These are phyloP conservation scores for Meganola albula DNA, from an alignment of 2,888 invertebrate genomes.

Conservation along the genomic window DNA sequence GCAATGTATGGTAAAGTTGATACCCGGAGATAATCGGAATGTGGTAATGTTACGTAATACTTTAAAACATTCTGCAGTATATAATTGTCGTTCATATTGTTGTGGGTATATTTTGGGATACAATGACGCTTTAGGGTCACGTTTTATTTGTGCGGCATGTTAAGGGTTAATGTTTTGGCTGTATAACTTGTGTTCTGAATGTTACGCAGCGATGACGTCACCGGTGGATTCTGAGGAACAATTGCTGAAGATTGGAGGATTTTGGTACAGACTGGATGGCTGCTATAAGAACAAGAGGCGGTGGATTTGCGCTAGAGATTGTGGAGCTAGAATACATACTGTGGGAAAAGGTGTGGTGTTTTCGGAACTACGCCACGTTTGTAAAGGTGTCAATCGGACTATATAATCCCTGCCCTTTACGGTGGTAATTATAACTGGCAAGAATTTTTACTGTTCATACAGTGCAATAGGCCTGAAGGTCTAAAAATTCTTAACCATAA, in stretches of 20 bases:
- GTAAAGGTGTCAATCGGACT: constrained; percentile 42
- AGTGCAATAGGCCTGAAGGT: too few species aligned
- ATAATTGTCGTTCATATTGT: too few species aligned
- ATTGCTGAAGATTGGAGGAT: constrained; percentile 54
- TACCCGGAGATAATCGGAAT: too few species aligned
- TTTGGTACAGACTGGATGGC: constrained; percentile 61
- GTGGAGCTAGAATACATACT: constrained; percentile 65
- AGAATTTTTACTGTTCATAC: too few species aligned
- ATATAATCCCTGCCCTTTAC: constrained; percentile 31
- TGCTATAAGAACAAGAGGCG: constrained; percentile 54
- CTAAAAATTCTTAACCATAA: too few species aligned
- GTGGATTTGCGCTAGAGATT: constrained; percentile 66
- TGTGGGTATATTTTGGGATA: constrained; percentile 1
- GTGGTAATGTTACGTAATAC: too few species aligned
- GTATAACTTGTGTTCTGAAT: constrained; percentile 21
- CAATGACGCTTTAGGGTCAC: too few species aligned
- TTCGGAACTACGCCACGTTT: constrained; percentile 53
- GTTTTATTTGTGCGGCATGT: too few species aligned
- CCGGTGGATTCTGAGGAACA: constrained; percentile 22
- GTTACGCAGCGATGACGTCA: constrained; percentile 23
- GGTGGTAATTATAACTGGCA: too few species aligned
- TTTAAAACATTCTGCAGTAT: too few species aligned
- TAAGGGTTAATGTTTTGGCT: too few species aligned
- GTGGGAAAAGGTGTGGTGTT: constrained; percentile 59
- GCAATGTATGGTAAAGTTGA: too few species aligned